Conservation (phyloP, 2,797 vertebrate species). For the Anguilla pacifica region DNA sequence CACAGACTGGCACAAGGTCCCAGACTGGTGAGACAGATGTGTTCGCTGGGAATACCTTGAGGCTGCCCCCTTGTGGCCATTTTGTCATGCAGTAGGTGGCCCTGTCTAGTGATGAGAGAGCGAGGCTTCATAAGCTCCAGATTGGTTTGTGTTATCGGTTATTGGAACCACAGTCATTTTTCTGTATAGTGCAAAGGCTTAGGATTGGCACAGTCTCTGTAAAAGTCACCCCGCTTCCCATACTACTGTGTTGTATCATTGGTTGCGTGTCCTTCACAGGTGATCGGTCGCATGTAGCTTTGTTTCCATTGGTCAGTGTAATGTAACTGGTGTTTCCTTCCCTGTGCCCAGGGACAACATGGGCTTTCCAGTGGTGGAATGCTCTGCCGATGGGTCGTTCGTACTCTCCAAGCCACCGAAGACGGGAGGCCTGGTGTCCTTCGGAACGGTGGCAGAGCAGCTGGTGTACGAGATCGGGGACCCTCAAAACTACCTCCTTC, state of each 20-base stretch:
- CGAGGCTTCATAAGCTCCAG: background rate
- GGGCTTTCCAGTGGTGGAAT: conserved; percentile 82
- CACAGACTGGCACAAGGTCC: conserved; percentile 82
- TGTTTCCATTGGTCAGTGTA: background rate
- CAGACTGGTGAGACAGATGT: conserved; percentile 75
- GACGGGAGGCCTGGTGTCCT: conserved; percentile 79
- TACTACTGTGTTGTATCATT: background rate
- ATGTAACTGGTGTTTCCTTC: background rate
- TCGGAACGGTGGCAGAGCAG: conserved; percentile 82
- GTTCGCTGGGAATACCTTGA: background rate
- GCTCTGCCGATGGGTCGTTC: conserved; percentile 77
- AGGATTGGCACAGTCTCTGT: no score
- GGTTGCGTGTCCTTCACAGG: background rate
- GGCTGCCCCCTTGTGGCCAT: background rate
- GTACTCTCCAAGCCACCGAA: conserved; percentile 76
- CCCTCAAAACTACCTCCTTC: conserved; percentile 77
- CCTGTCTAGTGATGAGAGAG: background rate
- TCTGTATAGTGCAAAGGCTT: no score
- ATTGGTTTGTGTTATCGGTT: background rate
- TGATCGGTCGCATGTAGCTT: background rate
- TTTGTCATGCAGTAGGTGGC: background rate
- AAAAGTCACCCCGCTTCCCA: no score
- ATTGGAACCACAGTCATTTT: no score
- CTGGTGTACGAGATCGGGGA: conserved; percentile 84
- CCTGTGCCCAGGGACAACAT: conserved; percentile 77